Evolutionary conservation across 2,888 invertebrate genomes (phyloP), one percentile per base, ranked within the genome.

Genomic region (Polydrusus tereticollis): DNA sequence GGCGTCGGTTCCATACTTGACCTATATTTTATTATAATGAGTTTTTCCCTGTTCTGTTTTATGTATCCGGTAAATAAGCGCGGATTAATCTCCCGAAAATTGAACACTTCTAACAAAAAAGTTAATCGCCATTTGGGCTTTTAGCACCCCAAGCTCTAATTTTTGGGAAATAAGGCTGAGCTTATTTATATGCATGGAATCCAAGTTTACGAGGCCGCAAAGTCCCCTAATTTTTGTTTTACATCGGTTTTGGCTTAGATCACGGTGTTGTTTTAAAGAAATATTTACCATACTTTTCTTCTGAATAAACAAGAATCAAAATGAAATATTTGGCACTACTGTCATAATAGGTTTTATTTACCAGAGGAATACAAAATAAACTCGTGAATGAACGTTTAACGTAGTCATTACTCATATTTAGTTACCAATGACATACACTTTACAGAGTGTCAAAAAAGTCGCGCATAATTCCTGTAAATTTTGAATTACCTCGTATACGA

Each of bases 101-200:
- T 55, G 52, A 55, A 55, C 52, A 55, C 52, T 55, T 55, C 52
- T 55, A 29, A 55, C 52, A 55, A 55, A 55, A 52, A 55, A 55
- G 29, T 55, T 55, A 55, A 55, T 55, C 52, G 52, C 29, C 52
- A 16, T 55, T 55, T 55, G 18, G 52, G 52, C 52, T 55, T 55
- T 55, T 55, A 55, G 52, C 52, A 55, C 52, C 52, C 52, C 29
- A 29, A 29, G 16, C 16, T 55, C 16, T 55, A 55, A 55, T 55
- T 55, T 55, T 55, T 55, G 16, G 29, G 29, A 12, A 55, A 55
- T 55, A 55, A 55, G 52, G 29, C 29, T 10, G 16, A 29, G 52
- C 52, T 55, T 55, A 55, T 55, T 55, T 55, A 55, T 55, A 55
- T 55, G 52, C 52, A 55, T 55, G 52, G 18, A 55, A 55, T 29